Evolutionary conservation across 2,113 vertebrate genomes (phyloP).

Genomic region (Vimba vimba): DNA sequence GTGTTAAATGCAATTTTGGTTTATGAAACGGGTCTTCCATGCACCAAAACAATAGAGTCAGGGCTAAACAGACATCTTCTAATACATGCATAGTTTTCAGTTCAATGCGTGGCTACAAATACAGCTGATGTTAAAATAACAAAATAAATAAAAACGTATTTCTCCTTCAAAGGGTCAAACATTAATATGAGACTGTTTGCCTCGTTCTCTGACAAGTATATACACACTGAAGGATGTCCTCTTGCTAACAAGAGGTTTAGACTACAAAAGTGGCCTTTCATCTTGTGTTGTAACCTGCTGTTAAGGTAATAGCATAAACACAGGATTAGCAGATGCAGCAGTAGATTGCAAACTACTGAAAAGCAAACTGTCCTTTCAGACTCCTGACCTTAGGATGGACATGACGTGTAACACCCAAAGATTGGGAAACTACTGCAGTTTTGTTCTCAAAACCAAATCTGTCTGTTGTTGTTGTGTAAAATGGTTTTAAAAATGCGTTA

Average conservation of each 20-base stretch:
- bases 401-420: background rate
- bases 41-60: conserved; percentile 25
- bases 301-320: background rate
- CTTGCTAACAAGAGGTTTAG: background rate
- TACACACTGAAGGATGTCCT: conserved; percentile 11
- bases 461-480: background rate
- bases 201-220: background rate
- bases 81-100: background rate
- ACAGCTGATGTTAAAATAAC: background rate
- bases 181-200: background rate
- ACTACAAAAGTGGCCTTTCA: conserved; percentile 3
- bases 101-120: background rate
- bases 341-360: background rate
- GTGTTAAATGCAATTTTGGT: background rate
- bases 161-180: background rate
- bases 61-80: background rate
- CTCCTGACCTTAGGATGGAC: background rate
- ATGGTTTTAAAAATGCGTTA: background rate
- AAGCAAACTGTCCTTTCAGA: conserved; percentile 9
- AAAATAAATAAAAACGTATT: background rate
- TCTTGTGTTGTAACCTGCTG: conserved; percentile 3
- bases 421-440: background rate
- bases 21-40: background rate
- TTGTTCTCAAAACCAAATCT: background rate
- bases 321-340: background rate